phyloP scores from a whole-genome alignment of 1,140 invertebrate genomes.

The Drosophila miranda region DNA sequence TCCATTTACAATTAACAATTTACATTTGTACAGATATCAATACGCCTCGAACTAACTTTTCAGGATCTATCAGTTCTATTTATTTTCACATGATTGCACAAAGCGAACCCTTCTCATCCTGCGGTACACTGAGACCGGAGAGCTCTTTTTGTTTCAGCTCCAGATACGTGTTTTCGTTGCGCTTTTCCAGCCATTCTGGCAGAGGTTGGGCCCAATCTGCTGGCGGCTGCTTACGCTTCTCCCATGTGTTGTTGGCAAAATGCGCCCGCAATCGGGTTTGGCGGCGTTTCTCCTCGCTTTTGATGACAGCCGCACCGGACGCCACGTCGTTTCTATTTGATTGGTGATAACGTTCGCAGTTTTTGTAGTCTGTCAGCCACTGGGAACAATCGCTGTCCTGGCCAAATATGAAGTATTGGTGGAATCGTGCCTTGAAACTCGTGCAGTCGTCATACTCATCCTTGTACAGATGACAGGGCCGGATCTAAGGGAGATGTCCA shows the following conservation, averaged over 20 bases:
- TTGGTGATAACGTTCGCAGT: conserved; percentile 88
- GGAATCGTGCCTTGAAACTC: conserved; percentile 88
- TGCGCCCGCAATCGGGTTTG: conserved; percentile 86
- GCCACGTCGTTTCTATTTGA: conserved; percentile 84
- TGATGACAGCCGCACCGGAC: conserved; percentile 86
- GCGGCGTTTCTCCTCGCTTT: conserved; percentile 88
- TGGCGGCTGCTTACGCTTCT: conserved; percentile 88
- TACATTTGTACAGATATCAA: too few relatives aligned
- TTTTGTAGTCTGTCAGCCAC: conserved; percentile 90
- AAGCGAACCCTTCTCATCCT: conserved; percentile 46
- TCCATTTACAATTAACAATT: too few relatives aligned
- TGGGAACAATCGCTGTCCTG: conserved; percentile 87
- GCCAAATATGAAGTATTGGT: conserved; percentile 93
- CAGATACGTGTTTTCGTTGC: conserved; percentile 87
- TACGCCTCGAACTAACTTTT: too few relatives aligned
- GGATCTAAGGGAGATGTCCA: conserved; percentile 83
- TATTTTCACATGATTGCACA: conserved; percentile 66
- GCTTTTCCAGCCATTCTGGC: conserved; percentile 88
- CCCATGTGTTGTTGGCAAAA: conserved; percentile 90
- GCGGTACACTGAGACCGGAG: conserved; percentile 64
- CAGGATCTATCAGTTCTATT: conserved; percentile 3
- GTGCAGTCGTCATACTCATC: conserved; percentile 91
- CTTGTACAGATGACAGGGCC: conserved; percentile 88
- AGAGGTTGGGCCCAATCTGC: conserved; percentile 90
- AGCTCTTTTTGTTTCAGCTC: conserved; percentile 86